Evolutionary conservation across 1,140 invertebrate species (phyloP).

Genomic region (Pararge aegeria): DNA sequence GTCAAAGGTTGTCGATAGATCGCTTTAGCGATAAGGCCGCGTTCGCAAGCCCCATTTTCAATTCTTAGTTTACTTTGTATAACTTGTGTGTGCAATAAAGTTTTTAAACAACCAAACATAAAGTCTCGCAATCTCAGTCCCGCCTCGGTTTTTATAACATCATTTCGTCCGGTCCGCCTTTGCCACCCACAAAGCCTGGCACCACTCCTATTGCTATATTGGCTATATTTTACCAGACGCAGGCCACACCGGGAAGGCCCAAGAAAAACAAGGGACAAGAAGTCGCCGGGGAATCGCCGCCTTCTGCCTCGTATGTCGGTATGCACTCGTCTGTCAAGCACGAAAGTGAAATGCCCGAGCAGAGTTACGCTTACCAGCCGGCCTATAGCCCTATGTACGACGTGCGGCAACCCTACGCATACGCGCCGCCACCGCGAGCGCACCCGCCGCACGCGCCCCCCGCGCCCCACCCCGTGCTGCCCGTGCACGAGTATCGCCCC

Average conservation of each 20-base stretch:
- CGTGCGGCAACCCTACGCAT: slow-evolving; percentile 45
- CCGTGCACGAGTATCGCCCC: slow-evolving; percentile 50
- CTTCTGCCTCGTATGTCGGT: slow-evolving; percentile 56
- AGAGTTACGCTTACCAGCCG: slow-evolving; percentile 49
- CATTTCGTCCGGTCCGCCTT: no score
- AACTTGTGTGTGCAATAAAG: no score
- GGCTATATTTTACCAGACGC: no score
- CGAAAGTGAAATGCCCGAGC: slow-evolving; percentile 52
- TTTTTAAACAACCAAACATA: no score
- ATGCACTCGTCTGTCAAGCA: slow-evolving; percentile 56
- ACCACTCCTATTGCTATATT: no score
- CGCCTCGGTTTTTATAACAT: no score
- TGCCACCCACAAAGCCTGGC: no score
- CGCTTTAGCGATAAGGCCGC: no score
- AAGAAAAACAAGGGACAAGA: slow-evolving; percentile 70
- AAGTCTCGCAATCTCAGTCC: no score
- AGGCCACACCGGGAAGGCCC: slow-evolving; percentile 61
- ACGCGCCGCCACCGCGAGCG: slow-evolving; percentile 49
- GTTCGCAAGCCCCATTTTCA: no score
- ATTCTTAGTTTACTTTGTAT: no score
- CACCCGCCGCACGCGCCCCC: slow-evolving; percentile 31
- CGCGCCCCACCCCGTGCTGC: slow-evolving; percentile 30
- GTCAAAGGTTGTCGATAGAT: no score
- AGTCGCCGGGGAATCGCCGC: slow-evolving; percentile 51
- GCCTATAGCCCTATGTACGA: slow-evolving; percentile 52